Evolutionary conservation across 2,888 invertebrate species (phyloP).

Genomic region (Spilarctia lutea): DNA sequence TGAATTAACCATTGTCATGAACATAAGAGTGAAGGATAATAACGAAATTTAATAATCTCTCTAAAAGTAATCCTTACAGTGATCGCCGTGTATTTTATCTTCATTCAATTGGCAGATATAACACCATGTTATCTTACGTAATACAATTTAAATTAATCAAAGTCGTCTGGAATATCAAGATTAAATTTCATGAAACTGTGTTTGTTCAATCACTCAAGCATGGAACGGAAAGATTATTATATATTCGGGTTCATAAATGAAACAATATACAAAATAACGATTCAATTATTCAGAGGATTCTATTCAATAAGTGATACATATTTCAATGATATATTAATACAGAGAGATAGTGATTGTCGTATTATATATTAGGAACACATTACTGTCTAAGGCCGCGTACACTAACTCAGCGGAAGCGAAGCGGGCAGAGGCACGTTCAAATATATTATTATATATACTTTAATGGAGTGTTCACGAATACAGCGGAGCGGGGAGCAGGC

Average conservation of each 20-base stretch:
- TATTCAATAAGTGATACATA: neutral
- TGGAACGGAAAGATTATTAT: slow-evolving; percentile 5
- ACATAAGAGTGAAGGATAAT: neutral
- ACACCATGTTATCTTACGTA: neutral
- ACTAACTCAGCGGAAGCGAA: no score
- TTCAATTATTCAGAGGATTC: neutral
- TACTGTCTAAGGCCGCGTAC: no score
- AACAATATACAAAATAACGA: neutral
- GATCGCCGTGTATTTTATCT: neutral
- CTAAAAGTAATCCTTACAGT: neutral
- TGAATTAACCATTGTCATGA: neutral
- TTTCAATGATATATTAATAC: neutral
- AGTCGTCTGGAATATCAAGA: neutral
- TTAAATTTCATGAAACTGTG: neutral
- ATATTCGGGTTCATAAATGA: neutral
- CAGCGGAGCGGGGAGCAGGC: no score
- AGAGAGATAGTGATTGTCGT: no score
- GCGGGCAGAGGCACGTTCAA: no score
- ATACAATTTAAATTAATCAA: neutral
- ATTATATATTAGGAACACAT: no score
- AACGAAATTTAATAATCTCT: neutral
- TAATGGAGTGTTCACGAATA: no score
- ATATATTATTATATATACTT: no score
- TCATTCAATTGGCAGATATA: neutral
- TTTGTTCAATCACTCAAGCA: neutral